These are phyloP conservation scores for Emys orbicularis DNA, from an alignment of 2,797 vertebrate species.

Conservation along the genomic window DNA sequence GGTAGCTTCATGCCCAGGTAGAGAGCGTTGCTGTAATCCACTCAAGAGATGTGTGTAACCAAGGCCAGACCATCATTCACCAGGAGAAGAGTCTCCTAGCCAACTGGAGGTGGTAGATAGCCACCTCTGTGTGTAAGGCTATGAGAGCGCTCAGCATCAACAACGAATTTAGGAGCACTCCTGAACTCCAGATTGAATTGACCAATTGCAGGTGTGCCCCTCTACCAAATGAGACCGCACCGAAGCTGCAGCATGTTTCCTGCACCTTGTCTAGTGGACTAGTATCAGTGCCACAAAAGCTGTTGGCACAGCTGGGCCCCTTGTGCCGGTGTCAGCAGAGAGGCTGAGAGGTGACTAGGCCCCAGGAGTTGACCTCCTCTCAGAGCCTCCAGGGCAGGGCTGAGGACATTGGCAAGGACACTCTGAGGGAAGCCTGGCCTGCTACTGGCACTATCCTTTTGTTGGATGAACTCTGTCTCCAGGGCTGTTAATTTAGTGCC, in stretches of 20 bases:
- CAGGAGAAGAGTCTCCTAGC: background rate
- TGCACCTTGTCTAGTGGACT: background rate
- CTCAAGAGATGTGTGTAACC: background rate
- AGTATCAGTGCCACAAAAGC: background rate
- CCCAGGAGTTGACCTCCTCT: background rate
- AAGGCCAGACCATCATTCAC: background rate
- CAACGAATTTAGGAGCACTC: background rate
- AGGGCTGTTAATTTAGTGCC: background rate
- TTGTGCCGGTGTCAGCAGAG: background rate
- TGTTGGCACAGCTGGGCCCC: background rate
- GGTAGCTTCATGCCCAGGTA: background rate
- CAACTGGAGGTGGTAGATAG: background rate
- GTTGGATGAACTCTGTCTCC: background rate
- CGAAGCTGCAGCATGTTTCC: background rate
- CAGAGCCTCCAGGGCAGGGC: background rate
- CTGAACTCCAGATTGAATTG: background rate
- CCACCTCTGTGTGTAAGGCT: background rate
- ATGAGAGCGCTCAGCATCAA: background rate
- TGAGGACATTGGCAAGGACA: background rate
- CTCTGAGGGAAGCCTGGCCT: background rate
- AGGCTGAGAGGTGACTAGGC: background rate
- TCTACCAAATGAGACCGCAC: background rate
- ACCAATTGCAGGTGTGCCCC: background rate
- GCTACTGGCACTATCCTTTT: background rate
- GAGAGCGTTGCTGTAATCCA: background rate